These are phyloP conservation scores for Onychorhynchus coronatus DNA, from an alignment of 2,113 vertebrate species.

Conservation along the genomic window DNA sequence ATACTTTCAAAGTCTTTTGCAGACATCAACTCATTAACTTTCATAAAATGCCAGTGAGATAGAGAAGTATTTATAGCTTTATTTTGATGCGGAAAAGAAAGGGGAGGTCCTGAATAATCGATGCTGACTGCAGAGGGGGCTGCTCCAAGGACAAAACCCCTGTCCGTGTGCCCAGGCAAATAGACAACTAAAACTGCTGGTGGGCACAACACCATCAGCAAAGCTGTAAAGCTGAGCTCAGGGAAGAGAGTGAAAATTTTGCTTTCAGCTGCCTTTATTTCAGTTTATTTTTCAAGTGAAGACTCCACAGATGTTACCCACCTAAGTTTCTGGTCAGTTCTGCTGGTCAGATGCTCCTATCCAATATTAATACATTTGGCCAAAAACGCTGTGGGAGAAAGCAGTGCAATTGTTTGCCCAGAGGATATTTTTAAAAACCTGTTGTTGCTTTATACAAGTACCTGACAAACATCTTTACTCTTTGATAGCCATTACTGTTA, in stretches of 20 bases:
- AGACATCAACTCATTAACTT: conserved; percentile 28
- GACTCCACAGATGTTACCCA: neutral
- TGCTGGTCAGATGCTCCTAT: neutral
- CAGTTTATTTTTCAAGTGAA: neutral
- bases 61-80: neutral
- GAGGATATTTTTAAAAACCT: neutral
- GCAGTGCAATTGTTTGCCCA: neutral
- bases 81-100: conserved; percentile 29
- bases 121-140: neutral
- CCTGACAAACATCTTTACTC: neutral
- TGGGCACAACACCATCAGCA: neutral
- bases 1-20: conserved; percentile 19
- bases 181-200: neutral
- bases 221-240: neutral
- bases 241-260: neutral
- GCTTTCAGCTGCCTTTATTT: neutral
- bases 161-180: neutral
- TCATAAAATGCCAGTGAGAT: neutral
- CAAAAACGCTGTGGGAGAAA: neutral
- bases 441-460: neutral
- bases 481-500: neutral
- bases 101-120: neutral
- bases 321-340: neutral
- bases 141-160: neutral
- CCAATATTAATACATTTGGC: neutral